Percentiles rank a stretch among this genome's conserved stretches.
phyloP scores from a whole-genome alignment of 2,113 vertebrate species.

The Cairina moschata region DNA sequence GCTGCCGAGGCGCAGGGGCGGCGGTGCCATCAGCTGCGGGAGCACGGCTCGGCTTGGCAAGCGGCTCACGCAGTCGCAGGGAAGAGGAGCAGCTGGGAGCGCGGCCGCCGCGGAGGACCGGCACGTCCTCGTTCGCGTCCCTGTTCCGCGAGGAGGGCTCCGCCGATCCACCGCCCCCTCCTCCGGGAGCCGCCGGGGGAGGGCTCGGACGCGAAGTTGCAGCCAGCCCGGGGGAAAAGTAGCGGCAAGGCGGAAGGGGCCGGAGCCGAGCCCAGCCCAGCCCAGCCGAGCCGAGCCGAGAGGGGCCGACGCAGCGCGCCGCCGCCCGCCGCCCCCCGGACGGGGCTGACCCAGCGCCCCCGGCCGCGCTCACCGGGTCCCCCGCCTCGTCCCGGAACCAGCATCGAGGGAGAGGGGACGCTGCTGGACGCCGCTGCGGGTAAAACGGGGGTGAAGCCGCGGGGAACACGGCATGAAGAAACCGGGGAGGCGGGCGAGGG shows the following conservation, averaged over 20 bases:
- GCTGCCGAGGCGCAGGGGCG: background rate
- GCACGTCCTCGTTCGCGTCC: too few species aligned
- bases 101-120: background rate
- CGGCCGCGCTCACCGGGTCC: background rate
- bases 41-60: too few species aligned
- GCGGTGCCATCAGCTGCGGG: background rate
- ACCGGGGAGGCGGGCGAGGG: background rate
- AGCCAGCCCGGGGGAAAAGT: background rate
- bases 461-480: too few species aligned
- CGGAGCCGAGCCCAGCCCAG: background rate
- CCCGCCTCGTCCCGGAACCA: too few species aligned
- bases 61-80: background rate
- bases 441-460: background rate
- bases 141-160: background rate
- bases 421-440: background rate
- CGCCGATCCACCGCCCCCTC: too few species aligned
- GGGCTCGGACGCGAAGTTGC: background rate
- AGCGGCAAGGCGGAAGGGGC: background rate
- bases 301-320: background rate
- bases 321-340: background rate
- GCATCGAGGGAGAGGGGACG: too few species aligned
- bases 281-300: background rate
- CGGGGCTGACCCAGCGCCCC: background rate
- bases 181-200: background rate
- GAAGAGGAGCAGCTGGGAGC: background rate